Evolutionary conservation across 2,888 invertebrate species (phyloP).

Genomic region (Lasioglossum villosulum): DNA sequence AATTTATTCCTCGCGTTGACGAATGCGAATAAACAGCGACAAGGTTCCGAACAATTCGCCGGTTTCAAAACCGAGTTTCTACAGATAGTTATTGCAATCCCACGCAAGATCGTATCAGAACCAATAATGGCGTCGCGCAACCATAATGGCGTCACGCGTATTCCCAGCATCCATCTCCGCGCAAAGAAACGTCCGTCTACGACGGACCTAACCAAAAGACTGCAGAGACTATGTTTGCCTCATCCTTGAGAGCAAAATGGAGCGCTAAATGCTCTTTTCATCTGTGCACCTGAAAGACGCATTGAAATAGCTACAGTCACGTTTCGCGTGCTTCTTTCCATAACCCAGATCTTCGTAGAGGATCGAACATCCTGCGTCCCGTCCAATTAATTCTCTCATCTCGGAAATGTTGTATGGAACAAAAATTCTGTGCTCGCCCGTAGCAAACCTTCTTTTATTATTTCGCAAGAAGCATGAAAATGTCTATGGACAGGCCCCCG

Average conservation of each 20-base stretch:
- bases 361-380: not conserved
- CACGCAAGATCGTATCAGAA: not conserved
- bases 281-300: not conserved
- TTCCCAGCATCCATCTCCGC: not conserved
- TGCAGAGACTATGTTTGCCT: not conserved
- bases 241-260: not conserved
- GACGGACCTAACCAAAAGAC: not conserved
- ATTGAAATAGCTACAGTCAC: not conserved
- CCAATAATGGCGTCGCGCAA: not conserved
- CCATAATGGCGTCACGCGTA: not conserved
- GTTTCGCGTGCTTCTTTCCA: not conserved
- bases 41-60: not conserved
- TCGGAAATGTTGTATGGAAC: not conserved
- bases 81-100: not conserved
- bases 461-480: not conserved
- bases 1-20: not conserved
- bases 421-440: not conserved
- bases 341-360: not conserved
- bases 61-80: conserved; percentile 2
- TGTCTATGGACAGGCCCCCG: not conserved
- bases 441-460: not conserved
- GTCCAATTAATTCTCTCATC: not conserved
- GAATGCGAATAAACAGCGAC: not conserved
- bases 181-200: not conserved
- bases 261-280: not conserved